phyloP scores from a whole-genome alignment of 2,888 invertebrate species.

The Acronicta psi region DNA sequence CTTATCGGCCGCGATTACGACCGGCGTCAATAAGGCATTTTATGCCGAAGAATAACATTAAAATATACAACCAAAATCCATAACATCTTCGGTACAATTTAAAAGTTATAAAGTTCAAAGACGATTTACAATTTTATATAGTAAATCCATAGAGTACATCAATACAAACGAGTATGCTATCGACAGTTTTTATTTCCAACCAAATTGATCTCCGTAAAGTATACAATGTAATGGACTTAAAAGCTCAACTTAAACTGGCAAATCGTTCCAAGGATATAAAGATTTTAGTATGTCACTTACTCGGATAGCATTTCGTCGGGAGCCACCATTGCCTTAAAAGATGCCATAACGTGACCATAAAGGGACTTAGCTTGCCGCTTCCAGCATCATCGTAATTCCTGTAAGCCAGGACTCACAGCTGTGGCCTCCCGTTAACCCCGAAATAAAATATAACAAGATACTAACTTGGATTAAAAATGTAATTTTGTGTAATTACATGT shows the following conservation, averaged over 20 bases:
- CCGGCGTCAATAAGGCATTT: not conserved
- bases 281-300: slow-evolving; percentile 28
- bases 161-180: slow-evolving; percentile 11
- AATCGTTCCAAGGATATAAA: slow-evolving; percentile 8
- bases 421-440: slow-evolving; percentile 9
- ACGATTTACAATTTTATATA: not conserved
- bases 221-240: slow-evolving; percentile 8
- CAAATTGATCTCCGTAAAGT: slow-evolving; percentile 6
- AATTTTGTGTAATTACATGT: not conserved
- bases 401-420: slow-evolving; percentile 27
- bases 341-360: slow-evolving; percentile 23
- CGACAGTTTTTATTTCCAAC: not conserved
- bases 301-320: slow-evolving; percentile 13
- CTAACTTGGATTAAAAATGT: slow-evolving; percentile 1
- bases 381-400: slow-evolving; percentile 12
- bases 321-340: slow-evolving; percentile 7
- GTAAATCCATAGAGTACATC: not conserved
- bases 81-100: slow-evolving; percentile 5
- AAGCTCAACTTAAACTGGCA: slow-evolving; percentile 8
- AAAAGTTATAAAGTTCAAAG: slow-evolving; percentile 6
- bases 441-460: slow-evolving; percentile 21
- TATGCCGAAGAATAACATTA: not conserved
- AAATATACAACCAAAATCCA: not conserved
- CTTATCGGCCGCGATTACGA: too few species aligned
- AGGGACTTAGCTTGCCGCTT: slow-evolving; percentile 4